These are phyloP conservation scores for Poecile montanus DNA, from an alignment of 2,797 vertebrate species.

Conservation along the genomic window DNA sequence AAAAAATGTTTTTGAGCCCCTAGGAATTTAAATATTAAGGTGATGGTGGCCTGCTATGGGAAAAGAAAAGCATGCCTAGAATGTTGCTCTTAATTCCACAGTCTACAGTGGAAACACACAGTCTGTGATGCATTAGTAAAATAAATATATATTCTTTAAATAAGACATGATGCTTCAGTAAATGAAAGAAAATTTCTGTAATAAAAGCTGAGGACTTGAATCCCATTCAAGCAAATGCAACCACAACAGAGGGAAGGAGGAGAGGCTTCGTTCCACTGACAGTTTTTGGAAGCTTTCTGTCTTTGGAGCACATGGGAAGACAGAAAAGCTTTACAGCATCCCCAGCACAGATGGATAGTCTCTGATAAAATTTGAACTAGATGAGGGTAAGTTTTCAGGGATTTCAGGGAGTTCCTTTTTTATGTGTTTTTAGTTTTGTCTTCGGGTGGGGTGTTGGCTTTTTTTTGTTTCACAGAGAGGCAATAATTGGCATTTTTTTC, in stretches of 20 bases:
- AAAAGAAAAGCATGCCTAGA: not conserved
- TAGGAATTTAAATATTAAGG: not conserved
- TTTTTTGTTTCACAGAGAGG: not conserved
- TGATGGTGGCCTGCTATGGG: not conserved
- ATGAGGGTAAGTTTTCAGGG: not conserved
- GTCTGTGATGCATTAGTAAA: not conserved
- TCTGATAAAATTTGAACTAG: not conserved
- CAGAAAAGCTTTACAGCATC: not conserved
- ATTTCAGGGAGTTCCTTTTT: not conserved
- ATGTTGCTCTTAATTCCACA: not conserved
- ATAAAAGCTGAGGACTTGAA: not conserved
- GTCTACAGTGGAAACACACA: not conserved
- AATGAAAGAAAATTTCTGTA: not conserved
- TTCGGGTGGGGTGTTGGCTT: not conserved
- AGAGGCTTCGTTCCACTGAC: not conserved
- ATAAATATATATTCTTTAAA: constrained; percentile 19
- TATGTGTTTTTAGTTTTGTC: not conserved
- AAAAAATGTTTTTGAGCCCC: not conserved
- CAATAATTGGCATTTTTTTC: not conserved
- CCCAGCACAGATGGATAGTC: not conserved
- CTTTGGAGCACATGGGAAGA: not conserved
- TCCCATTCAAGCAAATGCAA: not conserved
- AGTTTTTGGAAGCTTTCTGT: constrained; percentile 16
- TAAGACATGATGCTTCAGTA: not conserved
- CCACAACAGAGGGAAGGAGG: not conserved